phyloP scores from a whole-genome alignment of 2,888 invertebrate species.

The Bombylius major region DNA sequence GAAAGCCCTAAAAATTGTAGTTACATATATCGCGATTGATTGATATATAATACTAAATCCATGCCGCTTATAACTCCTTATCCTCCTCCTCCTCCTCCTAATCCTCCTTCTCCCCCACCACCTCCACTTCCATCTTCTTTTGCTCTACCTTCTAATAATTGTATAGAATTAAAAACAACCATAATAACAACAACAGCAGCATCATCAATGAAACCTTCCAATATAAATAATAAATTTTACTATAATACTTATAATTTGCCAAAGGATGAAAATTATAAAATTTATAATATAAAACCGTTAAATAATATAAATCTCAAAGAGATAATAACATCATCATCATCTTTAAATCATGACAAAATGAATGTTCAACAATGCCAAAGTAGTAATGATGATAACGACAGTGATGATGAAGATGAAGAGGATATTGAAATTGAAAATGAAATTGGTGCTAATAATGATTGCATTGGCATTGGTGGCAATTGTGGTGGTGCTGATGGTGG shows the following conservation, averaged over 20 bases:
- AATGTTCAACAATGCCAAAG: no score
- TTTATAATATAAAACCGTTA: no score
- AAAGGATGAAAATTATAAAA: no score
- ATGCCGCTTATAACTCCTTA: constrained; percentile 28
- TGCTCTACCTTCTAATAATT: no score
- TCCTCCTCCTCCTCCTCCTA: not conserved
- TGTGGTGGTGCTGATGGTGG: not conserved
- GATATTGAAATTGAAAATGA: constrained; percentile 10
- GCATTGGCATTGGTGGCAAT: not conserved
- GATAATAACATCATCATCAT: no score
- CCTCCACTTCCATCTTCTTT: not conserved
- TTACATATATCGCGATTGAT: constrained; percentile 40
- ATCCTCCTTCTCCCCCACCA: not conserved
- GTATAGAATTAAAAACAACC: not conserved
- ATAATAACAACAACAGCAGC: constrained; percentile 2
- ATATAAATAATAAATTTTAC: no score
- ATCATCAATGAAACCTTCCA: constrained; percentile 11
- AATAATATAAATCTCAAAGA: no score
- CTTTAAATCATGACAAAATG: no score
- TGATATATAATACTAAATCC: constrained; percentile 38
- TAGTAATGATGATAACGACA: not conserved
- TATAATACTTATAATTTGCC: no score
- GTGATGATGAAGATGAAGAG: not conserved
- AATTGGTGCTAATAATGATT: not conserved
- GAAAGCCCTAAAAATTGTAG: constrained; percentile 40